Evolutionary conservation across 2,113 vertebrate genomes (phyloP).

Genomic region (Egretta garzetta): DNA sequence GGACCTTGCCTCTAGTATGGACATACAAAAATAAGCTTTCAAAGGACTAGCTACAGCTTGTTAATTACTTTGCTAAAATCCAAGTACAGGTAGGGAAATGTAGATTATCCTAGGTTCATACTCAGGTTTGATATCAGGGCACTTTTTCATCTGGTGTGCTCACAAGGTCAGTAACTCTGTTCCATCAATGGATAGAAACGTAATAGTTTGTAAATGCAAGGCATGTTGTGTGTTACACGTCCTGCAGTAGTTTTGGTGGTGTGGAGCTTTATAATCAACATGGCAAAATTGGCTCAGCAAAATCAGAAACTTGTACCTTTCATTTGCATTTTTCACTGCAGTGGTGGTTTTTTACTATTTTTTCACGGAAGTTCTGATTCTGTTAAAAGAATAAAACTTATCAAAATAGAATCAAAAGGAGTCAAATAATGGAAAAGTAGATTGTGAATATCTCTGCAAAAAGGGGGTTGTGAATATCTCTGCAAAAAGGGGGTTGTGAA

Average conservation of each 20-base stretch:
- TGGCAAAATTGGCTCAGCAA: neutral
- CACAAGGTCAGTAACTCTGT: neutral
- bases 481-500: neutral
- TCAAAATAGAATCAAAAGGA: neutral
- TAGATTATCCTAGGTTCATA: neutral
- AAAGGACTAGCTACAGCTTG: neutral
- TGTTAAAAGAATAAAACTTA: neutral
- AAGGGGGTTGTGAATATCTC: neutral
- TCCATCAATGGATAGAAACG: neutral
- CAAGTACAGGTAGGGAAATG: neutral
- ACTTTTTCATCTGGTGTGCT: neutral
- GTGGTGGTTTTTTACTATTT: neutral
- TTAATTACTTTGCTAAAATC: neutral
- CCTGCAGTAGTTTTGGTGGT: neutral
- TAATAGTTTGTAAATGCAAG: neutral
- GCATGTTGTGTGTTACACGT: accelerated
- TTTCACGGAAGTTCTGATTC: neutral
- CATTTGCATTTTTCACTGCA: neutral
- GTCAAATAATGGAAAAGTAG: neutral
- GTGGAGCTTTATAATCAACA: neutral
- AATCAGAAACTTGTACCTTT: neutral
- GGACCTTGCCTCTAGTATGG: neutral
- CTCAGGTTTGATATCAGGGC: neutral
- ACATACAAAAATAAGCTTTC: neutral
- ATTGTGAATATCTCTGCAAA: neutral